A percentile compares a stretch with the other conserved stretches of the same genome.
phyloP scores from a whole-genome alignment of 2,113 vertebrate genomes.

The Cyprinodon variegatus region DNA sequence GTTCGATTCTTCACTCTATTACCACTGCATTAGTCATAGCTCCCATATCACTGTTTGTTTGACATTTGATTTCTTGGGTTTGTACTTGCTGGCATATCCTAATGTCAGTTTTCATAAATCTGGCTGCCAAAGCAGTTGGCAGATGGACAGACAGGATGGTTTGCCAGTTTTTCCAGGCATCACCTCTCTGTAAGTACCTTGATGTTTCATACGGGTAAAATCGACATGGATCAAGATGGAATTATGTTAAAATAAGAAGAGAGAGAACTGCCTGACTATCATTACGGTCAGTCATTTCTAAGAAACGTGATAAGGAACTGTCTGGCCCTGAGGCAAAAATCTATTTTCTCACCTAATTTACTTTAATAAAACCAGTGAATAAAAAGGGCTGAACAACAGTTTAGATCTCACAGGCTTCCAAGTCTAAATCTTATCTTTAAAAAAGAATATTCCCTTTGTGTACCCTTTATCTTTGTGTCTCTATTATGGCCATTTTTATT shows the following conservation, averaged over 20 bases:
- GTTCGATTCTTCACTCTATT: no score
- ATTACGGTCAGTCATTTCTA: slow-evolving; percentile 59
- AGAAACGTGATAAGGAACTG: slow-evolving; percentile 35
- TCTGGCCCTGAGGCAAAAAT: slow-evolving; percentile 41
- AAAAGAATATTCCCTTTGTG: slow-evolving; percentile 1
- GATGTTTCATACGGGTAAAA: slow-evolving; percentile 38
- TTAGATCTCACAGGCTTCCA: slow-evolving; percentile 7
- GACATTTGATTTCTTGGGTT: slow-evolving; percentile 42
- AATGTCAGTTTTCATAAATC: slow-evolving; percentile 32
- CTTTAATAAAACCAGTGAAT: slow-evolving; percentile 37
- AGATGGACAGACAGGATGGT: slow-evolving; percentile 45
- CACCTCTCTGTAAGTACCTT: slow-evolving; percentile 34
- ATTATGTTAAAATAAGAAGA: slow-evolving; percentile 46
- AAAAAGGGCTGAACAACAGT: slow-evolving; percentile 35
- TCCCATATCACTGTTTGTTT: slow-evolving; percentile 2
- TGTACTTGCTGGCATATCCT: slow-evolving; percentile 12
- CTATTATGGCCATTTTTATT: slow-evolving; percentile 9
- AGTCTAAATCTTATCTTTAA: slow-evolving; percentile 20
- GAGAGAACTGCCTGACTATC: slow-evolving; percentile 33
- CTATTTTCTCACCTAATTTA: slow-evolving; percentile 45
- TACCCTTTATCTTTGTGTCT: slow-evolving; percentile 1
- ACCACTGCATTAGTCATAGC: slow-evolving; percentile 21
- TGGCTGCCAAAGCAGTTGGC: slow-evolving; percentile 27
- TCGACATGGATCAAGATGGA: slow-evolving; percentile 48
- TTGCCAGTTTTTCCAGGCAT: slow-evolving; percentile 40